Conservation (phyloP, 2,797 vertebrate species). For the Enteromius radiatus region DNA sequence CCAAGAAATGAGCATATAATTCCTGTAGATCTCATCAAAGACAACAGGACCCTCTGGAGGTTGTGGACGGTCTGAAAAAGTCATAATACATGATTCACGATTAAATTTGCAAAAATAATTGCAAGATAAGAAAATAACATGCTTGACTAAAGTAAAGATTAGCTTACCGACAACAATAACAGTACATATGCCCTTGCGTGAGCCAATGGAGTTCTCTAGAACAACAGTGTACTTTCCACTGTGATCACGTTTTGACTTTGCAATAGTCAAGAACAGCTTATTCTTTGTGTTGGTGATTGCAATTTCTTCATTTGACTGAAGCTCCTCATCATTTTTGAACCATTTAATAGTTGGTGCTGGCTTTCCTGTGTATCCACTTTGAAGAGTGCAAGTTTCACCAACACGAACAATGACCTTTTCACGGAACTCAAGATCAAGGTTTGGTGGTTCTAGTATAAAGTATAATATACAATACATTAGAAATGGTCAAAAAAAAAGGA, state of each 20-base stretch:
- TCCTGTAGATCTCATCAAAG: slow-evolving; percentile 93
- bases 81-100: not conserved
- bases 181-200: slow-evolving; percentile 88
- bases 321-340: slow-evolving; percentile 87
- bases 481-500: not conserved
- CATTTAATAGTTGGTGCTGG: slow-evolving; percentile 88
- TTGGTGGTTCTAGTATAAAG: slow-evolving; percentile 85
- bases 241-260: slow-evolving; percentile 89
- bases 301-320: slow-evolving; percentile 86
- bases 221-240: slow-evolving; percentile 89
- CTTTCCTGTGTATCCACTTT: slow-evolving; percentile 89
- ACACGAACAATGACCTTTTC: slow-evolving; percentile 90
- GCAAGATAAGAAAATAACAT: not conserved
- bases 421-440: slow-evolving; percentile 91
- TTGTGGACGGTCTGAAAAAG: slow-evolving; percentile 88
- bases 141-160: not conserved
- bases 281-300: slow-evolving; percentile 80
- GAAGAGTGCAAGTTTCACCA: slow-evolving; percentile 89
- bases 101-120: slow-evolving; percentile 6
- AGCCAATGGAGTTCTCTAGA: slow-evolving; percentile 90
- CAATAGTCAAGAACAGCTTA: slow-evolving; percentile 84
- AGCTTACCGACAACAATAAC: slow-evolving; percentile 92
- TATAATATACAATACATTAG: not conserved
- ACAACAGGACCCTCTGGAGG: slow-evolving; percentile 93
- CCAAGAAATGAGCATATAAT: slow-evolving; percentile 95